Percentiles rank a stretch among this genome's conserved stretches.
phyloP scores from a whole-genome alignment of 2,888 invertebrate genomes.

The Acleris cristana region DNA sequence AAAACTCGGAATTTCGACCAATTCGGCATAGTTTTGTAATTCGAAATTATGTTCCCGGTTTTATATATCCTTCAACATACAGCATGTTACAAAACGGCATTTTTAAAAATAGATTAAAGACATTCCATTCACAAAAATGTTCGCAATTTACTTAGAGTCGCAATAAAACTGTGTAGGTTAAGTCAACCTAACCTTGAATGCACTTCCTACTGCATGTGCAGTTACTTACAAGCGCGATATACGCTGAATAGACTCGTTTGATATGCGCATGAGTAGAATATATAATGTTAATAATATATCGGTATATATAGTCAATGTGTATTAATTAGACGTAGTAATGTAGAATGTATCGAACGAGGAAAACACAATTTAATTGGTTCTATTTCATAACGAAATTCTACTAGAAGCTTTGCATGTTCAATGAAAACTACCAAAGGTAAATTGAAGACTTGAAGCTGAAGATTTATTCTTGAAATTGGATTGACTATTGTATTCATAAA shows the following conservation, averaged over 20 bases:
- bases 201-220: conserved; percentile 18
- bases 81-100: neutral
- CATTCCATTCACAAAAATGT: conserved; percentile 9
- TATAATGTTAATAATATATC: conserved; percentile 2
- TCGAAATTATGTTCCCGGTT: too few species aligned
- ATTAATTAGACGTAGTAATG: too few species aligned
- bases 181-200: conserved; percentile 20
- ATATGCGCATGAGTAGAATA: conserved; percentile 8
- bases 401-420: neutral
- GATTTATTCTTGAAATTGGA: neutral
- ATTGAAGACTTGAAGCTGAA: neutral
- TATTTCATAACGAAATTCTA: neutral
- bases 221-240: neutral
- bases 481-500: too few species aligned
- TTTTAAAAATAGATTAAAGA: neutral
- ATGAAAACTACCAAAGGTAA: neutral
- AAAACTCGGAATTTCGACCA: too few species aligned
- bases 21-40: too few species aligned
- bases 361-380: neutral
- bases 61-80: too few species aligned
- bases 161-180: neutral
- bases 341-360: neutral
- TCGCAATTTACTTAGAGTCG: too few species aligned
- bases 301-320: neutral
- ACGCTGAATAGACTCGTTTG: conserved; percentile 2